These are phyloP conservation scores for Nemoura dubitans DNA, from an alignment of 2,888 invertebrate genomes.

Conservation along the genomic window DNA sequence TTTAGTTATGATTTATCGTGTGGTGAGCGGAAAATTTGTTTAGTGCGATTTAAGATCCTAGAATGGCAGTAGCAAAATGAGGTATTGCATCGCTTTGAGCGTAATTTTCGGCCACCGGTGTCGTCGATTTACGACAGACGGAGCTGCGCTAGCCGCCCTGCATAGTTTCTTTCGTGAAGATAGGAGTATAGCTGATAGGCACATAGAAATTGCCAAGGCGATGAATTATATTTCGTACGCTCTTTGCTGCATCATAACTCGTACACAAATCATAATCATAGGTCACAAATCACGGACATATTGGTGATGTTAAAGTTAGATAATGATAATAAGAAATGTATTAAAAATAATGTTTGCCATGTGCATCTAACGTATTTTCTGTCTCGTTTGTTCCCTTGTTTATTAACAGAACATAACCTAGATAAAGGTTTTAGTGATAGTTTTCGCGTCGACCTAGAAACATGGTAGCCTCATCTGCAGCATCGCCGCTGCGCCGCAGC, in stretches of 20 bases:
- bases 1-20: no score
- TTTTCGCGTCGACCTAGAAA: neutral
- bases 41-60: neutral
- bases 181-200: no score
- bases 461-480: neutral
- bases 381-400: constrained; percentile 7
- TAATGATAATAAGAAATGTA: neutral
- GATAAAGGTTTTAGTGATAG: constrained; percentile 7
- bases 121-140: no score
- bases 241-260: neutral
- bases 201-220: neutral
- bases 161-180: no score
- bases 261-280: neutral
- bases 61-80: neutral
- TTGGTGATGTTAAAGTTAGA: neutral
- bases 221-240: neutral
- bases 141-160: no score
- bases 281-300: neutral
- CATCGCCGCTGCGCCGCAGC: neutral
- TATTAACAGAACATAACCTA: neutral
- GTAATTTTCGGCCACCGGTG: neutral
- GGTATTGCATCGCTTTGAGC: neutral
- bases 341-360: neutral
- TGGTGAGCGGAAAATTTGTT: no score
- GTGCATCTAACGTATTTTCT: neutral